Percentiles rank a stretch among this genome's conserved stretches.
Evolutionary conservation across 2,888 invertebrate genomes (phyloP).

Genomic region (Electrophaes corylata): DNA sequence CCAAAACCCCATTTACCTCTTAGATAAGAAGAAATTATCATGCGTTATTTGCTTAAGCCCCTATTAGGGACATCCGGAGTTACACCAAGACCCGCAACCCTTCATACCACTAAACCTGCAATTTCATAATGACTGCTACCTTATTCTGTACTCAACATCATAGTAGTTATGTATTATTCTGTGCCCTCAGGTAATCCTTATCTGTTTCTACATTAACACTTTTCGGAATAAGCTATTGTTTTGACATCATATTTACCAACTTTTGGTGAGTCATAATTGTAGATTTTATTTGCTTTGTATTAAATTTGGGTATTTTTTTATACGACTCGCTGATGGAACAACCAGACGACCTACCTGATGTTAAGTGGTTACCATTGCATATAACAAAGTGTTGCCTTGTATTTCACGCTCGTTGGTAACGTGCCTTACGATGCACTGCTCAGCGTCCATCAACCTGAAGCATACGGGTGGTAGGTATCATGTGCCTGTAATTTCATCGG

Average conservation of each 20-base stretch:
- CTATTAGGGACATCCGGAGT: constrained; percentile 57
- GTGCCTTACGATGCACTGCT: too few relatives aligned
- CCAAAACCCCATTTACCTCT: background rate
- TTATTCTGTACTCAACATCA: background rate
- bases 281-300: constrained; percentile 22
- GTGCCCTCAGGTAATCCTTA: constrained; percentile 58
- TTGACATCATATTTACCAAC: constrained; percentile 45
- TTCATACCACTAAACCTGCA: constrained; percentile 27
- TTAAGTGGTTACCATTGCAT: too few relatives aligned
- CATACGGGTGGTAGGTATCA: too few relatives aligned
- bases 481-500: too few relatives aligned
- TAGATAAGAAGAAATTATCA: constrained; percentile 29
- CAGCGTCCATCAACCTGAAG: too few relatives aligned
- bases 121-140: constrained; percentile 27
- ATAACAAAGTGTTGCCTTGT: too few relatives aligned
- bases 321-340: too few relatives aligned
- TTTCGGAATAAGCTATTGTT: constrained; percentile 51
- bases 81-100: constrained; percentile 34
- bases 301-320: too few relatives aligned
- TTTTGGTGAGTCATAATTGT: constrained; percentile 35
- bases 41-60: constrained; percentile 46
- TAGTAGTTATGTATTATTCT: constrained; percentile 31
- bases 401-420: too few relatives aligned
- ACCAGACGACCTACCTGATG: too few relatives aligned
- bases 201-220: constrained; percentile 59